Evolutionary conservation across 2,797 vertebrate genomes (phyloP), one percentile per base, ranked within the genome.

Genomic region (Tapera naevia): DNA sequence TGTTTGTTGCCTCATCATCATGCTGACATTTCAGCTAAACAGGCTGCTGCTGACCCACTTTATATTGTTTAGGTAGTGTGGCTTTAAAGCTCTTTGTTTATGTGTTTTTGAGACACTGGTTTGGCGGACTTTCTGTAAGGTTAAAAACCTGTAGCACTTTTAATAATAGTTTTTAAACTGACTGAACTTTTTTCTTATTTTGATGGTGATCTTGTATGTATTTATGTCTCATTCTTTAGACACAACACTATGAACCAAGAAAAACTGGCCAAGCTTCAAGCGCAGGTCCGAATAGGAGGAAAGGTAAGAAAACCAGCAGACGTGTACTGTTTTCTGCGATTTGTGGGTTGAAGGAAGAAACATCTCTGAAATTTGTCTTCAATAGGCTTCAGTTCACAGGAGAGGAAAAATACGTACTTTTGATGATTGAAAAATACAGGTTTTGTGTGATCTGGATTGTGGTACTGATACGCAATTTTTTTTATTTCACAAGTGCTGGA

Each of bases 221-320:
- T 48, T 78, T 85, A 3, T 46, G 2, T 73, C 4, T 51, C 0
- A 2, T 89, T 89, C 30, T 95, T 91, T 25, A 97, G 97, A 76
- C 43, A 1, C 95, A 97, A 71, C 97, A 98, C 91, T 87, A 99
- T 99, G 99, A 99, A 99, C 97, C 99, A 99, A 97, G 99, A 99
- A 97, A 99, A 99, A 93, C 98, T 99, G 65, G 99, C 99, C 95
- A 99, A 99, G 98, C 99, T 99, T 97, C 99, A 99, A 95, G 99
- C 99, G 5, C 99, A 99, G 96, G 99, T 99, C 98, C 99, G 99
- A 98, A 99, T 99, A 99, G 99, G 99, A 95, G 99, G 99, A 98
- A 99, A 99, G 99, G 99, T 99, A 95, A 97, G 98, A 66, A 72
- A 81, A 16, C 14, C 10, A 57, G 15, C 27, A 51, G 33, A 39